Evolutionary conservation across 1,140 invertebrate genomes (phyloP).

Genomic region (Zaprionus africanus): DNA sequence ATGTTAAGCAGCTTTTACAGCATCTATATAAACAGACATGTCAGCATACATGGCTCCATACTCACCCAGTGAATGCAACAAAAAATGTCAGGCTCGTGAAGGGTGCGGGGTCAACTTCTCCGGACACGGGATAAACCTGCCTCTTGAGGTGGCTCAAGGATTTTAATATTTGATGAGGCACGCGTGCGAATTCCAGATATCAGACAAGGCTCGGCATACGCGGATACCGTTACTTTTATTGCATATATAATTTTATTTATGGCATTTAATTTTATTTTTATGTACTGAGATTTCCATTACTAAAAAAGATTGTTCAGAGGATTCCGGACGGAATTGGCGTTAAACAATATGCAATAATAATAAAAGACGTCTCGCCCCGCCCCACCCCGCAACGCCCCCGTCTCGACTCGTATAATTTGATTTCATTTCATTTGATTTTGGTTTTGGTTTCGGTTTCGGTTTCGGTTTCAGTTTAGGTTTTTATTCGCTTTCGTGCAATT

Average conservation of each 20-base stretch:
- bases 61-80: constrained; percentile 13
- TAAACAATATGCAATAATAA: constrained; percentile 37
- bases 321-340: constrained; percentile 10
- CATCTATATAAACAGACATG: constrained; percentile 22
- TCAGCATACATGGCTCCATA: constrained; percentile 16
- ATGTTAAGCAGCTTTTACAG: neutral
- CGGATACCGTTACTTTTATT: constrained; percentile 46
- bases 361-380: constrained; percentile 16
- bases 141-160: constrained; percentile 16
- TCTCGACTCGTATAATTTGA: constrained; percentile 55
- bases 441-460: constrained; percentile 38
- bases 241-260: constrained; percentile 64
- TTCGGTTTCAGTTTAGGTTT: constrained; percentile 54
- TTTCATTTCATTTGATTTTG: constrained; percentile 70
- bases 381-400: constrained; percentile 8
- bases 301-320: neutral
- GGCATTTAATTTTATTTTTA: constrained; percentile 79
- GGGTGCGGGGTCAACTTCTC: neutral
- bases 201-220: constrained; percentile 17
- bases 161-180: constrained; percentile 68
- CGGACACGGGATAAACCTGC: neutral
- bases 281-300: constrained; percentile 77
- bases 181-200: constrained; percentile 53
- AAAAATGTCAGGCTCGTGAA: neutral
- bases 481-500: constrained; percentile 40